Evolutionary conservation across 1,140 invertebrate species (phyloP), one percentile per base, ranked within the genome.

Genomic region (Drosophila yakuba): DNA sequence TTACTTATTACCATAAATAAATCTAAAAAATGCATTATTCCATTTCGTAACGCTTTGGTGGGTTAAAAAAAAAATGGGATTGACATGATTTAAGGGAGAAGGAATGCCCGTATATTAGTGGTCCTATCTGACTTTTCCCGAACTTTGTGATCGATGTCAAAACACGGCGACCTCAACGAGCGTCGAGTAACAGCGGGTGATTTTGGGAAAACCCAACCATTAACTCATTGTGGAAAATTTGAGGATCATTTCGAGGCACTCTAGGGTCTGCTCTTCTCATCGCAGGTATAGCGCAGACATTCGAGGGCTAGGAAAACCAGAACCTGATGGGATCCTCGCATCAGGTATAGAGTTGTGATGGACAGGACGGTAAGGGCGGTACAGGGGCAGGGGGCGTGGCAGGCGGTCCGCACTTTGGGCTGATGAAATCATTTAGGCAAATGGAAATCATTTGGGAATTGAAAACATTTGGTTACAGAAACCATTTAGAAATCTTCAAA

Each of bases 361-460:
- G 59, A 55, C 51, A 39, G 15, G 52, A 55, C 51, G 28, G 15
- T 41, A 11, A 28, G 25, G n/a, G 12, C 38, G 11, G 36, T 23
- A 11, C 11, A 7, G 28, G 20, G 74, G 36, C 51, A 25, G 41
- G 35, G 35, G 41, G 20, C 20, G 20, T 20, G 74, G 36, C 51
- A 25, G 41, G 35, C 25, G 41, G 32, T 38, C 67, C 59, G 63
- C 81, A 85, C 81, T 74, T 77, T 64, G 47, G 58, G 58, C 83
- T 88, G 83, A 86, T 86, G 78, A 81, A 86, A 86, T 85, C 82
- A 85, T 80, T 85, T 78, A 85, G 74, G 62, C 63, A 86, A 86
- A 86, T 86, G 74, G 86, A 73, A 32, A 32, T 32, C 28, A 32
- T 32, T 32, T 32, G 6, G 78, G 72, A 55, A 59, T 76, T 1